Evolutionary conservation across 2,797 vertebrate genomes (phyloP), one percentile per base, ranked within the genome.

Genomic region (Euthynnus affinis): DNA sequence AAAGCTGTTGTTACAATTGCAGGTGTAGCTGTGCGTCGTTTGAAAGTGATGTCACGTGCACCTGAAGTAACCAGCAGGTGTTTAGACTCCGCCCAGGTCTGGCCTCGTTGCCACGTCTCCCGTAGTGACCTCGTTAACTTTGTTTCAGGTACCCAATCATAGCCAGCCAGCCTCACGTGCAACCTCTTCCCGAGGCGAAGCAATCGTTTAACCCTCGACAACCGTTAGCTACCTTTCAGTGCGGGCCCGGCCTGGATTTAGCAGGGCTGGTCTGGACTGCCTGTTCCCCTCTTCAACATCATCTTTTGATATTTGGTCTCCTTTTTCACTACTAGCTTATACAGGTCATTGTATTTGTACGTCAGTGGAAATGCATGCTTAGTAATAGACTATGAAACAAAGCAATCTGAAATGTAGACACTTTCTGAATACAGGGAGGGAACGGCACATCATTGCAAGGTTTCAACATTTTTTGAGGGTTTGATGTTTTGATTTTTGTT

Each of bases 201-300:
- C 87, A 89, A 92, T 92, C 81, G 14, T 88, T 88, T 89, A 90
- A 91, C 90, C 83, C 89, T 88, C 72, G 80, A 92, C 92, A 94
- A 95, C 94, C 92, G 87, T 87, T 89, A 91, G 93, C 94, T 95
- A 94, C 94, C 93, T 95, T 91, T 88, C 73, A 62, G 80, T 69
- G 87, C 70, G 79, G 88, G 88, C 86, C 86, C 53, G 76, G 77
- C 82, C 74, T 60, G 65, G 65, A 71, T n/a, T 23, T 32, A 55
- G 29, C 74, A 67, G 42, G 71, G 58, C 25, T 6, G 66, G 56
- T 57, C 66, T 69, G 53, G 44, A 83, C 87, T 74, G 66, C 73
- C 83, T 81, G 75, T 68, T 65, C 73, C 74, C 71, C 49, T 48
- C 25, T 67, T 17, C 32, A 37, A 72, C 71, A 23, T 74, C 67